phyloP scores from a whole-genome alignment of 2,888 invertebrate genomes.

The Ichneumon xanthorius region DNA sequence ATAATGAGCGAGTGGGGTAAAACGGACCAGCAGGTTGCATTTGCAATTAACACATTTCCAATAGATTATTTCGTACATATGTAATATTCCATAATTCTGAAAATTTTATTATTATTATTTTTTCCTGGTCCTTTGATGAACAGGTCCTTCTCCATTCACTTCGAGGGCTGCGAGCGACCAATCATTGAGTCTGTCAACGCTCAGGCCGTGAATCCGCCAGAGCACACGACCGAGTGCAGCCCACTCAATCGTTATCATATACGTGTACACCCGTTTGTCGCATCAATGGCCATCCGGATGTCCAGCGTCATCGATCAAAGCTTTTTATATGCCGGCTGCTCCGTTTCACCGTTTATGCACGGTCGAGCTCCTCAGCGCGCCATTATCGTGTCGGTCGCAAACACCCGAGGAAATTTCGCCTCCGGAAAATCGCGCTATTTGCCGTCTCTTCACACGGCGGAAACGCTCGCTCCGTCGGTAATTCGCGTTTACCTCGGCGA shows the following conservation, averaged over 20 bases:
- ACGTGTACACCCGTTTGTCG: not conserved
- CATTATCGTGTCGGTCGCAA: not conserved
- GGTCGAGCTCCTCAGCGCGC: not conserved
- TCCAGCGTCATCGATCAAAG: conserved; percentile 20
- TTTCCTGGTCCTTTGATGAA: not conserved
- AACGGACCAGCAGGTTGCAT: too few species aligned
- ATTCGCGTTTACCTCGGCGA: too few species aligned
- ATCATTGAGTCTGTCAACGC: not conserved
- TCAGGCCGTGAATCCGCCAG: not conserved
- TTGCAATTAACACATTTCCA: too few species aligned
- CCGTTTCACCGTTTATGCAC: not conserved
- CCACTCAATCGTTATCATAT: conserved; percentile 5
- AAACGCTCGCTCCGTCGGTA: too few species aligned
- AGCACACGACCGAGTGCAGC: not conserved
- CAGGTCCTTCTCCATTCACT: not conserved
- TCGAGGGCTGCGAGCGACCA: not conserved
- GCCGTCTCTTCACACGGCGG: too few species aligned
- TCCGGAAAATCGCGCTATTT: too few species aligned
- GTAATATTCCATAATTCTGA: too few species aligned
- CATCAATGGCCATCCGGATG: conserved; percentile 28
- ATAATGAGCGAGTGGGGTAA: too few species aligned
- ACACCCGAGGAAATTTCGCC: too few species aligned
- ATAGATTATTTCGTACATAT: too few species aligned
- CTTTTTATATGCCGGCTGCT: conserved; percentile 4
- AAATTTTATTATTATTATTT: not conserved